A percentile compares a stretch with the other conserved stretches of the same genome.
Conservation (phyloP, 2,113 vertebrate genomes). For the Fulica atra region DNA sequence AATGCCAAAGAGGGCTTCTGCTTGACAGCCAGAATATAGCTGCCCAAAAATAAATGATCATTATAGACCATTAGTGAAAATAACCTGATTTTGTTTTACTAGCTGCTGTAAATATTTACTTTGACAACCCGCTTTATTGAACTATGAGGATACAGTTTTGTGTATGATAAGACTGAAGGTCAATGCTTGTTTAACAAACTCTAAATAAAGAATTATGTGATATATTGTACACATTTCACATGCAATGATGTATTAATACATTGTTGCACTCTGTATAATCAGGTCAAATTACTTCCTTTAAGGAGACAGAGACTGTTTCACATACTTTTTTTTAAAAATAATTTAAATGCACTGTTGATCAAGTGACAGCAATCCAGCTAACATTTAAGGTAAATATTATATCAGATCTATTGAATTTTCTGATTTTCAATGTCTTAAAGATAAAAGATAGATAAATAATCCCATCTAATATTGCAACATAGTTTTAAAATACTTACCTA, state of each 20-base stretch:
- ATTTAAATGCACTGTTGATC: slow-evolving; percentile 1
- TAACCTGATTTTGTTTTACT: slow-evolving; percentile 56
- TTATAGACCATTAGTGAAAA: slow-evolving; percentile 51
- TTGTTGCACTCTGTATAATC: slow-evolving; percentile 29
- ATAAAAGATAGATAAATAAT: not conserved
- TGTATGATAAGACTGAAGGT: slow-evolving; percentile 47
- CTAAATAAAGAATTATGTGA: slow-evolving; percentile 65
- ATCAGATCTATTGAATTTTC: not conserved
- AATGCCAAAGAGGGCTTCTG: not conserved
- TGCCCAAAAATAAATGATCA: slow-evolving; percentile 31
- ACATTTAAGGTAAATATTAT: not conserved
- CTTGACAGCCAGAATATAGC: not conserved
- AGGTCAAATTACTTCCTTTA: slow-evolving; percentile 11
- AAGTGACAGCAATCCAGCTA: not conserved
- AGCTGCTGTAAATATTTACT: slow-evolving; percentile 56
- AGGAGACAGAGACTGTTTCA: not conserved
- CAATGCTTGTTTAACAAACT: slow-evolving; percentile 58
- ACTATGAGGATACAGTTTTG: slow-evolving; percentile 29
- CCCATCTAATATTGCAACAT: not conserved
- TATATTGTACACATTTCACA: slow-evolving; percentile 35
- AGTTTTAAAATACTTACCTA: not conserved
- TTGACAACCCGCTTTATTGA: slow-evolving; percentile 33
- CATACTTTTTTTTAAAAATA: not conserved
- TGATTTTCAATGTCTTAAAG: not conserved
- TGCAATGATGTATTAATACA: slow-evolving; percentile 20